Evolutionary conservation across 2,888 invertebrate species (phyloP), one percentile per base, ranked within the genome.

Genomic region (Polydrusus cervinus): DNA sequence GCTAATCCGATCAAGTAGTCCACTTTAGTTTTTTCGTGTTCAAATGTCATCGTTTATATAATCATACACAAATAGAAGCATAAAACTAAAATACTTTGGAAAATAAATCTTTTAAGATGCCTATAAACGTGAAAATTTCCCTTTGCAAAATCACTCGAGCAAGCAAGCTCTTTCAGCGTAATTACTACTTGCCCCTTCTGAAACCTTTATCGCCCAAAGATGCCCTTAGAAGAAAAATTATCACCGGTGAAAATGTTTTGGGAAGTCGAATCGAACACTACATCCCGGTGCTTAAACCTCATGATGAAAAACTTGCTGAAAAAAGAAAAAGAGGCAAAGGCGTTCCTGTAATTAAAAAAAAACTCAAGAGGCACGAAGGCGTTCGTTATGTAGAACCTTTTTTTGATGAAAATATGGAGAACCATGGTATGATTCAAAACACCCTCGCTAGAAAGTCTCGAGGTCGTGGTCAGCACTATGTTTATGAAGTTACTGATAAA

Each of bases 131-230:
- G 34, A 87, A 87, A 79, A 85, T 87, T 71, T 87, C 86, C 81
- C 93, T 92, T 85, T 95, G 95, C 87, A 92, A 94, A 86, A 94
- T 95, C 81, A 95, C 95, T 73, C 93, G 94, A 80, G 92, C 92
- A 85, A 93, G 93, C 87, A 90, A 93, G 81, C 93, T 93, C 82
- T 90, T 95, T 83, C 94, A 94, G 71, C 93, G 94, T 84, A 94
- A 94, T 62, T 93, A 94, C 86, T 95, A 95, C 85, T 93, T 94
- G 83, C 95, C 95, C 49, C 89, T 95, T 55, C 88, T 95, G 77
- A 93, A 94, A 57, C 94, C 94, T 1, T 93, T 94, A 75, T 94
- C 94, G 71, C 94, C 94, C 20, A 93, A 93, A 13, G 94, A 94
- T 83, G 95, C 94, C 0, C 92, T 93, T 83, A 90, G 94, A 79